These are phyloP conservation scores for Hemiprocne comata DNA, from an alignment of 2,113 vertebrate species.

Conservation along the genomic window DNA sequence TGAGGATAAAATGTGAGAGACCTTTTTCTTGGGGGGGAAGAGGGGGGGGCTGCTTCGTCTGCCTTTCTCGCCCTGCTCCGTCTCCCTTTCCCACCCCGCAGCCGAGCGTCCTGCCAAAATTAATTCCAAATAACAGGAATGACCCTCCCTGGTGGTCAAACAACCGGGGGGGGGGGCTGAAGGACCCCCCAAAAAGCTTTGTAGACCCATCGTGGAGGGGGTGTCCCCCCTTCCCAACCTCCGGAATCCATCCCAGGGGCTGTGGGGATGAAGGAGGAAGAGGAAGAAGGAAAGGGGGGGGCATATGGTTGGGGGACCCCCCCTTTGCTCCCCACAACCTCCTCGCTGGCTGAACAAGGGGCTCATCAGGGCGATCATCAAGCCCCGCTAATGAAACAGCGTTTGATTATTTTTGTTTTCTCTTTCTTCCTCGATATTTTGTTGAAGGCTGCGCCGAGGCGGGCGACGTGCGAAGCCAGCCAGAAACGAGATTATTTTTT, in stretches of 20 bases:
- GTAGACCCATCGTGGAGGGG: neutral
- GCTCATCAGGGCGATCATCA: neutral
- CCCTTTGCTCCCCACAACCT: neutral
- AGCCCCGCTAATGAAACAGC: neutral
- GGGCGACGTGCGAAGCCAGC: slow-evolving; percentile 54
- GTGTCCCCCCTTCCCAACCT: neutral
- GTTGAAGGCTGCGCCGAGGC: slow-evolving; percentile 2
- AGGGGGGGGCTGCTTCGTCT: neutral
- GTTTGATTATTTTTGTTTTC: neutral
- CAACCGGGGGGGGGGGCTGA: neutral
- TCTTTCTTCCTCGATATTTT: neutral
- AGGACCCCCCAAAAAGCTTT: neutral
- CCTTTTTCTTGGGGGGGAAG: neutral
- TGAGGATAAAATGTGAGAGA: slow-evolving; percentile 49
- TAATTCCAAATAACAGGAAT: slow-evolving; percentile 41
- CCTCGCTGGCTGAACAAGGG: neutral
- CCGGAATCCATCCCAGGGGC: neutral
- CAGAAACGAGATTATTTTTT: slow-evolving; percentile 70
- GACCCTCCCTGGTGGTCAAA: neutral
- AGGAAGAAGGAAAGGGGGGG: no score
- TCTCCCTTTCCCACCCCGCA: neutral
- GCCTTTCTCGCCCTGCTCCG: neutral
- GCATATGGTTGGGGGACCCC: no score
- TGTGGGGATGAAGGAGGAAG: no score
- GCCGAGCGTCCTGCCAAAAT: neutral